phyloP scores from a whole-genome alignment of 2,888 invertebrate genomes.

The Frankliniella fusca region DNA sequence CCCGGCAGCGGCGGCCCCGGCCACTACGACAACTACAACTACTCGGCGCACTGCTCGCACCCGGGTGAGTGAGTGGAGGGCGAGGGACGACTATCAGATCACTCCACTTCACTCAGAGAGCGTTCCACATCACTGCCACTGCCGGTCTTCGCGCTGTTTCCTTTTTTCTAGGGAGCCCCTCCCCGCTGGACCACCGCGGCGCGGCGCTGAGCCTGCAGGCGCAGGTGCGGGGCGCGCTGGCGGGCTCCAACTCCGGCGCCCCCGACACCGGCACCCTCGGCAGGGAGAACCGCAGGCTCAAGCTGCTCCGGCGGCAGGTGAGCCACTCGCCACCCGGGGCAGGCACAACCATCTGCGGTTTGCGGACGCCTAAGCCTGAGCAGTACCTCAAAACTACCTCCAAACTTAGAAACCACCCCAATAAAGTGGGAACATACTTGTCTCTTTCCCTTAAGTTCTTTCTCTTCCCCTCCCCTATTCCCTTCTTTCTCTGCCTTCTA shows the following conservation, averaged over 20 bases:
- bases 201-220: not conserved
- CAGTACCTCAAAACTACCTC: no score
- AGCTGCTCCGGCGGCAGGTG: conserved; percentile 7
- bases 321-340: no score
- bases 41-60: not conserved
- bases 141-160: not conserved
- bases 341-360: no score
- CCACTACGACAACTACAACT: conserved; percentile 13
- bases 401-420: no score
- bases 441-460: no score
- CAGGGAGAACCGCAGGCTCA: conserved; percentile 1
- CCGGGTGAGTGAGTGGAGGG: not conserved
- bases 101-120: no score
- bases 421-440: no score
- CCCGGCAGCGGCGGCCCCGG: not conserved
- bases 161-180: not conserved
- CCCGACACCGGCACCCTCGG: not conserved
- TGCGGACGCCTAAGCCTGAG: no score
- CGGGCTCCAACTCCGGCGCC: not conserved
- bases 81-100: no score
- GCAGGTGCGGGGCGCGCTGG: not conserved
- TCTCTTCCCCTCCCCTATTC: no score
- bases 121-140: not conserved
- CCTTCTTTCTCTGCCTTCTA: no score
- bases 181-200: conserved; percentile 17